Percentiles rank a stretch among this genome's conserved stretches.
Evolutionary conservation across 53 echinoderm and acorn worm species (phyloP).

Genomic region (Temnopleurus reevesii): DNA sequence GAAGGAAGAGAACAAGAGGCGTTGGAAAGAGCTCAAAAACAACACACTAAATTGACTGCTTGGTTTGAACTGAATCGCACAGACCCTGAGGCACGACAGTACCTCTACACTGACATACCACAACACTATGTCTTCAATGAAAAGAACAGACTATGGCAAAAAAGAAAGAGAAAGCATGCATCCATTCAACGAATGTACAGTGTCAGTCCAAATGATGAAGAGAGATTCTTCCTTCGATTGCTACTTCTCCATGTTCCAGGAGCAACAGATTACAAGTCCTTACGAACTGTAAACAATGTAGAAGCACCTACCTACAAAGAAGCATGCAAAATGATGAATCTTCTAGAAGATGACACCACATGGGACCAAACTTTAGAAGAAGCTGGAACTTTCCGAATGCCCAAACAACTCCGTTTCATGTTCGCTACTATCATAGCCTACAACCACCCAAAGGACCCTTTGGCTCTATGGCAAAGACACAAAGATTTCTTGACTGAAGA

Average conservation of each 20-base stretch:
- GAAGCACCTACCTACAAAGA: conserved; percentile 33
- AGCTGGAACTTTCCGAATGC: not conserved
- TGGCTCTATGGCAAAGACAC: not conserved
- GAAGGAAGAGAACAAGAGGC: not conserved
- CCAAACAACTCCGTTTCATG: not conserved
- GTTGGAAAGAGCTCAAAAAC: not conserved
- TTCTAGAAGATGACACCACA: not conserved
- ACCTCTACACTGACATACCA: conserved; percentile 49
- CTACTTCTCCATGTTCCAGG: conserved; percentile 50
- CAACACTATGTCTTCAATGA: conserved; percentile 24
- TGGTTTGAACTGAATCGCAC: conserved; percentile 11
- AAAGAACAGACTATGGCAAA: not conserved
- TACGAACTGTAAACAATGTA: not conserved
- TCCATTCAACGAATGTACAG: conserved; percentile 28
- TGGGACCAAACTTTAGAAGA: conserved; percentile 19
- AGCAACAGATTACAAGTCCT: not conserved
- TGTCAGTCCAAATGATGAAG: conserved; percentile 46
- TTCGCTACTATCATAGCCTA: conserved; percentile 19
- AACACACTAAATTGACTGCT: not conserved
- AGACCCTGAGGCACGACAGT: not conserved
- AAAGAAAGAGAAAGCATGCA: not conserved
- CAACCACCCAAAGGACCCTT: not conserved
- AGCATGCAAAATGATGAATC: not conserved
- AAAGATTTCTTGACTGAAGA: not conserved
- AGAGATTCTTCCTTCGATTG: conserved; percentile 40